Percentiles rank a stretch among this genome's conserved stretches.
Conservation (phyloP, 64 coral and sea anemone species). For the Dendrophyllia cribrosa region DNA sequence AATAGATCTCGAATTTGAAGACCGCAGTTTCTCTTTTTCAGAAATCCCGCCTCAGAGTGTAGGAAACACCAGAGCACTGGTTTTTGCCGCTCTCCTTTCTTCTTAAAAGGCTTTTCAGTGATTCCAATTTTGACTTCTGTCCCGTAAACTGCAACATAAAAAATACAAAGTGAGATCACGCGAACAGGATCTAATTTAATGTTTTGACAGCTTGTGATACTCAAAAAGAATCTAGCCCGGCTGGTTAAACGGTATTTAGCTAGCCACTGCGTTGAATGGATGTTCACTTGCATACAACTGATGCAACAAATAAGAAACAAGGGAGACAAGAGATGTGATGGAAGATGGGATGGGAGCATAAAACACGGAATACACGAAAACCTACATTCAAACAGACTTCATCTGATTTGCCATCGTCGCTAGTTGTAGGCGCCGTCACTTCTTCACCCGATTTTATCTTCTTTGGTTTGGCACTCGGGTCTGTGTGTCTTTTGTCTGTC, state of each 20-base stretch:
- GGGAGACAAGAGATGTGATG: too few species aligned
- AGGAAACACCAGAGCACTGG: neutral
- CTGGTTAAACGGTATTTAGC: too few species aligned
- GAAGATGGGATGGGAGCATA: too few species aligned
- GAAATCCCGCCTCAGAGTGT: neutral
- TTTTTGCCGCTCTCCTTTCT: neutral
- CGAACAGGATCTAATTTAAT: too few species aligned
- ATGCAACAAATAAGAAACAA: too few species aligned
- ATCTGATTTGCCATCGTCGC: neutral
- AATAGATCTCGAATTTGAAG: too few species aligned
- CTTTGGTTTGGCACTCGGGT: neutral
- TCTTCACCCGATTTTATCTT: neutral
- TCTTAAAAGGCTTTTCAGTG: neutral
- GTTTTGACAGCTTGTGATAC: too few species aligned
- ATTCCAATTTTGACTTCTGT: neutral
- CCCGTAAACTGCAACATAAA: neutral
- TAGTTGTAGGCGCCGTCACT: neutral
- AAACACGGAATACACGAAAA: neutral
- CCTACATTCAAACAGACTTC: neutral
- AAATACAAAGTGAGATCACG: too few species aligned
- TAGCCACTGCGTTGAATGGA: too few species aligned
- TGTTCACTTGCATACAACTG: too few species aligned
- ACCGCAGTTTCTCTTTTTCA: neutral
- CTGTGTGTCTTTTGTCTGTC: neutral
- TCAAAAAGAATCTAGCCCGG: too few species aligned